Base-by-base conservation (phyloP, 2,113 vertebrate genomes). In the Lophotis ruficrista region DNA sequence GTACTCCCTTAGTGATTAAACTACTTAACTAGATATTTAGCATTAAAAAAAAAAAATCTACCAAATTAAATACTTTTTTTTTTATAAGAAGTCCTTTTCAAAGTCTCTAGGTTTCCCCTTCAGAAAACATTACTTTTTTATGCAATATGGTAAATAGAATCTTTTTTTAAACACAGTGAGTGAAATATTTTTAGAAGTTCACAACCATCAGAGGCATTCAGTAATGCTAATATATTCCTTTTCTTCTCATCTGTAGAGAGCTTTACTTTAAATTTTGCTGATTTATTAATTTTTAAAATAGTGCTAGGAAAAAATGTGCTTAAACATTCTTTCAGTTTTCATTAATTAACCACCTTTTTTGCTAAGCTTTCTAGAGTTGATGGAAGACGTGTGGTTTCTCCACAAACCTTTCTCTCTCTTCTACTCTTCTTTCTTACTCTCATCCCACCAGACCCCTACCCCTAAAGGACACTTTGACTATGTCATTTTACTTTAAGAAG, bases 401-500 rank as follows among this genome's bases (percentile, higher is more conserved):
- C 14, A 41, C 19, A 54, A 50, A 71, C 0, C 2, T 10, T 17
- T 3, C 47, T 62, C 6, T 62, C 6, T 78, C 85, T 62, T 45
- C 27, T 70, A 5, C 4, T 88, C 16, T 56, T 71, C 20, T 47
- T 69, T 92, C 25, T 70, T 78, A 10, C 4, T 50, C 7, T 84
- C 0, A 1, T 62, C 9, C 11, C 2, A 15, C 2, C 5, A 53
- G 4, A 56, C 1, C 9, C 18, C 30, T 1, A 5, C 2, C 3
- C 9, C 2, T 14, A 28, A 58, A 66, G 4, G n/a, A 58, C 2
- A n/a, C 47, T 58, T 23, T 70, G 27, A 41, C 21, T 66, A 9
- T 9, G 9, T 31, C 1, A 66, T 60, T 84, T 84, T 38, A 24
- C 5, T 84, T 87, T 0, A 23, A 73, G 57, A 90, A 35, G 0